Conservation (phyloP, 2,888 invertebrate species). For the Meloe dianella region DNA sequence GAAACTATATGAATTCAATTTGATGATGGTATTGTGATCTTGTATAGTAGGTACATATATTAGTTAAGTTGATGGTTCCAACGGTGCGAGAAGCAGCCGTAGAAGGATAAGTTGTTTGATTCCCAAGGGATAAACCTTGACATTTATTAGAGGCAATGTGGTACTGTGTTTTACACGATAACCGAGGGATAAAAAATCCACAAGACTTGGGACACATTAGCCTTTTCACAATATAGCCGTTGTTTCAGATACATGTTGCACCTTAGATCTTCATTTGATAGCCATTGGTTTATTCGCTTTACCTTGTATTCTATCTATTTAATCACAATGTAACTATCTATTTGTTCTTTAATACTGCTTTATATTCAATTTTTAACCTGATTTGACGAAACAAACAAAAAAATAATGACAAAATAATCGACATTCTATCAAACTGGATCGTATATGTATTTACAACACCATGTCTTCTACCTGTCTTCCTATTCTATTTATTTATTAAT, state of each 20-base stretch:
- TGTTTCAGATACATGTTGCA: slow-evolving; percentile 32
- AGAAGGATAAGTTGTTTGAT: slow-evolving; percentile 33
- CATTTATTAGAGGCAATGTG: slow-evolving; percentile 35
- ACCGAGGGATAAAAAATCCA: slow-evolving; percentile 35
- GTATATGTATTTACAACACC: background rate
- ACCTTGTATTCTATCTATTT: slow-evolving; percentile 31
- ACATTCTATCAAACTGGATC: background rate
- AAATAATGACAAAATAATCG: background rate
- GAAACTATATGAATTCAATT: slow-evolving; percentile 30
- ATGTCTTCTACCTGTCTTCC: background rate
- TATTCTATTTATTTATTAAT: background rate
- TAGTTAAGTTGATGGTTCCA: slow-evolving; percentile 33
- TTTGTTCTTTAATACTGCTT: slow-evolving; percentile 31
- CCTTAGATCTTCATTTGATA: slow-evolving; percentile 34
- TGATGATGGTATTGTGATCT: slow-evolving; percentile 34
- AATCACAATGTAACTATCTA: slow-evolving; percentile 28
- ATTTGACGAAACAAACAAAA: background rate
- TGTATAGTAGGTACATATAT: slow-evolving; percentile 32
- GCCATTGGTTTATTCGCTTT: slow-evolving; percentile 21
- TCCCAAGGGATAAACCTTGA: slow-evolving; percentile 30
- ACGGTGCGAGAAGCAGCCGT: slow-evolving; percentile 29
- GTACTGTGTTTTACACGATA: slow-evolving; percentile 36
- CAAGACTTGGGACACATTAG: slow-evolving; percentile 37
- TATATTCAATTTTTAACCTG: slow-evolving; percentile 21
- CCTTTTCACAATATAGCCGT: slow-evolving; percentile 36